Base-by-base conservation (phyloP, 1,140 invertebrate genomes). In the Sminthurides bifidus region DNA sequence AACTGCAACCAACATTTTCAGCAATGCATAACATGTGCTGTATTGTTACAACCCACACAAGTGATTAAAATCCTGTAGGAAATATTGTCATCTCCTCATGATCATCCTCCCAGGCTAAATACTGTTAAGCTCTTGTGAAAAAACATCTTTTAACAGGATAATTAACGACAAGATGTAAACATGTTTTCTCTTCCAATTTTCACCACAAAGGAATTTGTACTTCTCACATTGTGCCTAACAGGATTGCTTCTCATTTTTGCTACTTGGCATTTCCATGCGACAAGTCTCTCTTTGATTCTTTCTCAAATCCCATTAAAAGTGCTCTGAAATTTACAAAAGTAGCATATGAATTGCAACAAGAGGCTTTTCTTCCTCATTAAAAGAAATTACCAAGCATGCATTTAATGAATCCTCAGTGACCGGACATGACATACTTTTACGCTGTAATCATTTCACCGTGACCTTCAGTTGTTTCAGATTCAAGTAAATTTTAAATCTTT, bases 91-190 rank as follows among this genome's bases (percentile, higher is more conserved):
- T 35, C 10, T 35, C 33, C 33, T 12, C 10, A 10, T 35, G n/a
- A 12, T n/a, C 33, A 35, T 35, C 33, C 33, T n/a, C n/a, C 10
- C n/a, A n/a, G 33, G 33, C 33, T 10, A 35, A 35, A 35, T n/a
- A n/a, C 10, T n/a, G 33, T 12, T 12, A 35, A 35, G n/a, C 10
- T 12, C 33, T 35, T 35, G 10, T 35, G 33, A n/a, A n/a, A n/a
- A n/a, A n/a, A n/a, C n/a, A n/a, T n/a, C n/a, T 45, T 45, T 26
- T 45, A 45, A 45, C 29, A 26, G 29, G 43, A 5, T 45, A 45
- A 45, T 26, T 26, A 45, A 45, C 29, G 29, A 45, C n/a, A 8
- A 15, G 43, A 45, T 45, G 21, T 26, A 45, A 45, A 45, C 43
- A 45, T 45, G 23, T 45, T 45, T 45, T 45, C 43, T 26, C 10